phyloP scores from a whole-genome alignment of 2,113 vertebrate species.

The Capra hircus region DNA sequence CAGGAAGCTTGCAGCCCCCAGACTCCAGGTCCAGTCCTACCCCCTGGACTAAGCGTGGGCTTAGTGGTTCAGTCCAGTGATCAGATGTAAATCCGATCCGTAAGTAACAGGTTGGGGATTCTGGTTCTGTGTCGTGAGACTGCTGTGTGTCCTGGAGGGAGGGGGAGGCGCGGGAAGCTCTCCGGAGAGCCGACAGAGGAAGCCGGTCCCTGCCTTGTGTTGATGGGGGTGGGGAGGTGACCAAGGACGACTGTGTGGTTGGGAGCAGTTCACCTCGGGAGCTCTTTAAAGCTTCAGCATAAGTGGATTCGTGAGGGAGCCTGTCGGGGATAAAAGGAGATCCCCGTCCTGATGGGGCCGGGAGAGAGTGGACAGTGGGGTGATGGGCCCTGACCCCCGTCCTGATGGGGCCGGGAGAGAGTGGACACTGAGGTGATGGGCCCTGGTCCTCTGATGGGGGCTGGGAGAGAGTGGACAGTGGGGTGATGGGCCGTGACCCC shows the following conservation, averaged over 20 bases:
- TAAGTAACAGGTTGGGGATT: neutral
- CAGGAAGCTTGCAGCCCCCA: neutral
- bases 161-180: neutral
- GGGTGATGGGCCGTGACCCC: neutral
- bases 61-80: neutral
- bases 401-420: too few species aligned
- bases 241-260: neutral
- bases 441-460: too few species aligned
- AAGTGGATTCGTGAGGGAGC: neutral
- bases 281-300: neutral
- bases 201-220: rapidly evolving
- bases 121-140: neutral
- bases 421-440: too few species aligned
- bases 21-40: neutral
- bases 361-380: too few species aligned
- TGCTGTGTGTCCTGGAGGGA: neutral
- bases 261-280: neutral
- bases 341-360: rapidly evolving
- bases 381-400: rapidly evolving
- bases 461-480: too few species aligned
- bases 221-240: neutral
- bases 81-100: neutral
- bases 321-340: neutral
- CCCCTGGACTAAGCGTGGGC: neutral
- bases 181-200: neutral